Percentiles rank a stretch among this genome's conserved stretches.
These are phyloP conservation scores for Tetragonula clypearis DNA, from an alignment of 1,140 invertebrate species.

Conservation along the genomic window DNA sequence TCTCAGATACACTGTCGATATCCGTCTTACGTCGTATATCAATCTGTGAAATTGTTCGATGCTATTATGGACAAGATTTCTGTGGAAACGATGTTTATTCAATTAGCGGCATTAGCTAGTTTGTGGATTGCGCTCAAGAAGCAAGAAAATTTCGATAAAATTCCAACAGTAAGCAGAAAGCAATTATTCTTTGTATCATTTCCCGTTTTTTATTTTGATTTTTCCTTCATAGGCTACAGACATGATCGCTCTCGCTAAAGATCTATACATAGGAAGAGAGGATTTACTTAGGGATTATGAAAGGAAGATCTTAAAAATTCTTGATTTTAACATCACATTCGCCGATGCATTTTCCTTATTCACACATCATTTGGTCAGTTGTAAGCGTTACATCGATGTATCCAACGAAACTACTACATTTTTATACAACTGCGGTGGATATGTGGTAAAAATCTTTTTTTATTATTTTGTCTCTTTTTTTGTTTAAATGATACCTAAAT, in stretches of 20 bases:
- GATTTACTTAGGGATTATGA: slow-evolving; percentile 59
- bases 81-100: slow-evolving; percentile 34
- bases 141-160: slow-evolving; percentile 36
- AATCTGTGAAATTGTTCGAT: slow-evolving; percentile 69
- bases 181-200: neutral
- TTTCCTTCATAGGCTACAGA: slow-evolving; percentile 47
- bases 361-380: slow-evolving; percentile 41
- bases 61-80: slow-evolving; percentile 49
- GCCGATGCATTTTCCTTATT: slow-evolving; percentile 64
- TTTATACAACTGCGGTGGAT: slow-evolving; percentile 62
- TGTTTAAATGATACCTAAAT: too few species aligned
- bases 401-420: neutral
- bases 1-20: slow-evolving; percentile 56
- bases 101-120: slow-evolving; percentile 59
- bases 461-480: neutral
- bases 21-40: slow-evolving; percentile 62
- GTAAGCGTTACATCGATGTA: neutral
- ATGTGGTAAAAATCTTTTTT: slow-evolving; percentile 52
- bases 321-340: slow-evolving; percentile 67
- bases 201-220: too few species aligned
- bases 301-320: slow-evolving; percentile 49
- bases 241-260: slow-evolving; percentile 52
- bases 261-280: slow-evolving; percentile 37
- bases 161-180: slow-evolving; percentile 60
- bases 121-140: slow-evolving; percentile 71